These are phyloP conservation scores for Limnodromus scolopaceus DNA, from an alignment of 2,797 vertebrate genomes.

Conservation along the genomic window DNA sequence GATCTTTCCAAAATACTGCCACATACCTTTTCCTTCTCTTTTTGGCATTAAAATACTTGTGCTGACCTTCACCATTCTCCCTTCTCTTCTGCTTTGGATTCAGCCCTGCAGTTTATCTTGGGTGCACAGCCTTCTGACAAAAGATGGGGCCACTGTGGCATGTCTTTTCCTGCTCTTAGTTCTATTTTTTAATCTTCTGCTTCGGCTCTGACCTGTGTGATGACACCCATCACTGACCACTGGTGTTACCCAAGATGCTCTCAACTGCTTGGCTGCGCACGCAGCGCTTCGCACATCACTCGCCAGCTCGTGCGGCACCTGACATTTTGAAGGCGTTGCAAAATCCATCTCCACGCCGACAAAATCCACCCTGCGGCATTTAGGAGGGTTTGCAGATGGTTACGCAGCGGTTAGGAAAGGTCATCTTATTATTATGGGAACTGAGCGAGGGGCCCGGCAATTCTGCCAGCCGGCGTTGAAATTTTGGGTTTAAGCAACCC, in stretches of 20 bases:
- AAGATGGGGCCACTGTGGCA: background rate
- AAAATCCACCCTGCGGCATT: background rate
- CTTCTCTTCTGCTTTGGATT: background rate
- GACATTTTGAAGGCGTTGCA: constrained; percentile 10
- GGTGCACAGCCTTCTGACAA: background rate
- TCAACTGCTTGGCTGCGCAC: background rate
- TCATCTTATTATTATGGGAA: background rate
- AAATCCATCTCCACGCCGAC: background rate
- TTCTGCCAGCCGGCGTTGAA: background rate
- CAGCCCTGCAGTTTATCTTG: background rate
- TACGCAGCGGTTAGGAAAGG: background rate
- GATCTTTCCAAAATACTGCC: background rate
- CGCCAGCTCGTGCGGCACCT: background rate
- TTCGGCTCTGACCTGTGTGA: rapidly evolving
- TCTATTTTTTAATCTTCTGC: background rate
- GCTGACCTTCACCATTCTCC: background rate
- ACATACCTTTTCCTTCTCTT: background rate
- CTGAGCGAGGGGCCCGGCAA: background rate
- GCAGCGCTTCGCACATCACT: background rate
- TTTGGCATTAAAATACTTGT: background rate
- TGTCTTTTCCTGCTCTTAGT: background rate
- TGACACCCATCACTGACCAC: background rate
- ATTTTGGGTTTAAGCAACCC: background rate
- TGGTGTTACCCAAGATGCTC: background rate
- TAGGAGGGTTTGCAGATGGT: background rate